Base-by-base conservation (phyloP, 1,140 invertebrate species). In the Rhagoletis pomonella region DNA sequence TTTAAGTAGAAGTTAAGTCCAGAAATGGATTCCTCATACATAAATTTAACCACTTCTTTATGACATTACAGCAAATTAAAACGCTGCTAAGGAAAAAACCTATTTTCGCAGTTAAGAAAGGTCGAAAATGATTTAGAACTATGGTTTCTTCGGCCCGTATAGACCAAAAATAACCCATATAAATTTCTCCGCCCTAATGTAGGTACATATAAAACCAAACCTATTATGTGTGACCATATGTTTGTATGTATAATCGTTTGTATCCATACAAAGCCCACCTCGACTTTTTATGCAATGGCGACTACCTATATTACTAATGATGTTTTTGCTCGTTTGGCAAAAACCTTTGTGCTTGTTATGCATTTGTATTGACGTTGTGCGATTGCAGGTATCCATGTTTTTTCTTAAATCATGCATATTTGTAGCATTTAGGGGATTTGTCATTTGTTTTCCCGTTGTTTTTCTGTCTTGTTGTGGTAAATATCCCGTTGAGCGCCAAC, bases 281-380 rank as follows among this genome's bases (percentile, higher is more conserved):
- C 47, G 4, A 1, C 55, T 81, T 81, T 81, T 55, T 14, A n/a
- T 55, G 17, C 73, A 29, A 81, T 12, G n/a, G 50, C 73, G 19
- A 81, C 55, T 81, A 2, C 29, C 1, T 81, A 17, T 81, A 29
- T 5, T 50, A n/a, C 69, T 77, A 55, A 81, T 81, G 47, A 81
- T 81, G 73, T 81, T 81, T 50, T 81, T 81, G 17, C 50, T 58
- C 73, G 17, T 47, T 55, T 50, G 44, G 47, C 55, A 81, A 81
- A 55, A 55, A 55, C 73, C 73, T 55, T 81, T 81, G 73, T 81
- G 19, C 29, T 73, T 81, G 47, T 81, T 81, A 55, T 81, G 42
- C 47, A 17, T 58, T 19, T 2, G n/a, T 55, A 69, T 44, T 12
- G 17, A 17, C 5, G 42, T 69, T 10, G 19, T 29, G 5, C 64